Base-by-base conservation (phyloP, 2,888 invertebrate species). In the Chorisops tibialis region DNA sequence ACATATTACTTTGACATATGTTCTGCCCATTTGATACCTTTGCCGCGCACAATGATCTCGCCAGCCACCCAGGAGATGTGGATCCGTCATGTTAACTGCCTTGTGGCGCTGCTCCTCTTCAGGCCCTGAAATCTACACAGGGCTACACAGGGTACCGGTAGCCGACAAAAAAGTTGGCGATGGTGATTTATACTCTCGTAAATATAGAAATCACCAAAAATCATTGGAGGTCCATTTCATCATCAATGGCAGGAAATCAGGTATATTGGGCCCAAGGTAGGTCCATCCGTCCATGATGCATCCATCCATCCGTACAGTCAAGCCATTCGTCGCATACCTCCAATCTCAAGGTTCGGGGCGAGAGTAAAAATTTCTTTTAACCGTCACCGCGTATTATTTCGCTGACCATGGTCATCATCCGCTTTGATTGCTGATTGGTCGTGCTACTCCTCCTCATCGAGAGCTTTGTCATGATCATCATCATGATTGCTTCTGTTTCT, bases 121-220 rank as follows among this genome's bases (percentile, higher is more conserved):
- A 12, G 30, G 30, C 30, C 56, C 19, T 14, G 35, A 43, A 19
- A 56, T 56, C 56, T 45, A 56, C 56, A 56, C 56, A 56, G 56
- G 56, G 56, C 56, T 45, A 56, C 56, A 56, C 56, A 56, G 56
- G 56, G 56, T 56, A 56, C 56, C 56, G 56, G 56, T 56, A 56
- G 56, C 56, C 56, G 56, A 56, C 56, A 56, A 56, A 56, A 56
- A 56, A 56, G 37, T 48, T 37, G 47, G 47, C 37, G 59, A 35
- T 59, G 47, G 59, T 59, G 59, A 59, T 59, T 59, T 59, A 59
- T 59, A 59, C 48, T 59, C 59, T 22, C 41, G 50, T 59, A 59
- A 59, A 59, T 59, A 59, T 59, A 59, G 59, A 59, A 59, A 59
- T 59, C 59, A 59, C 59, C 59, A 50, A 59, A 59, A 59, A 59